phyloP scores from a whole-genome alignment of 2,113 vertebrate genomes.

The Smithornis capensis region DNA sequence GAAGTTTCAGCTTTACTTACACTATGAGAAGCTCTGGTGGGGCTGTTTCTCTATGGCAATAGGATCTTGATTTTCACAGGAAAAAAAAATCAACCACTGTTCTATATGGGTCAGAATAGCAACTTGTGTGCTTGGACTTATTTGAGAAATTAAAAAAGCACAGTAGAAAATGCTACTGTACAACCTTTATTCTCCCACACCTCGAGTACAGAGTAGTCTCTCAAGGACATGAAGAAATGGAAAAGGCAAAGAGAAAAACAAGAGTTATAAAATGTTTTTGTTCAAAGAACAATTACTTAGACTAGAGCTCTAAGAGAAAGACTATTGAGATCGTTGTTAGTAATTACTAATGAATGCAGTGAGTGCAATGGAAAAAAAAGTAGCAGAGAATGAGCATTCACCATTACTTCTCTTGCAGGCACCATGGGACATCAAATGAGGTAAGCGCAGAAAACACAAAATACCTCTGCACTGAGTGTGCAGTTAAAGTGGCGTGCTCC shows the following conservation, averaged over 20 bases:
- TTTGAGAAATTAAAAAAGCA: neutral
- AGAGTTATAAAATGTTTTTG: neutral
- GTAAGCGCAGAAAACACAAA: neutral
- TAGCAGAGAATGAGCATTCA: neutral
- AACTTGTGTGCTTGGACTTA: neutral
- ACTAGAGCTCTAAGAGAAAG: neutral
- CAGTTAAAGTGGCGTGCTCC: neutral
- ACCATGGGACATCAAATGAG: neutral
- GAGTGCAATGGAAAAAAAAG: neutral
- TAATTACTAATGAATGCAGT: neutral
- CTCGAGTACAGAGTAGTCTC: neutral
- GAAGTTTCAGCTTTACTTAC: neutral
- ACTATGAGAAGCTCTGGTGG: neutral
- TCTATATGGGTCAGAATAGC: neutral
- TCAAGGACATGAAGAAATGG: neutral
- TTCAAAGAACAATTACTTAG: neutral
- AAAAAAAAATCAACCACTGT: neutral
- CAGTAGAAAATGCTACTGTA: neutral
- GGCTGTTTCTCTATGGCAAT: neutral
- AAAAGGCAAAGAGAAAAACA: neutral
- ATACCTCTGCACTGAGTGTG: neutral
- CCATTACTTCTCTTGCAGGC: neutral
- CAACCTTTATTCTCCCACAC: neutral
- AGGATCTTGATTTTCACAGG: neutral
- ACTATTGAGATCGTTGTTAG: neutral